Evolutionary conservation across 2,113 vertebrate species (phyloP), one percentile per base, ranked within the genome.

Genomic region (Hipposideros armiger): DNA sequence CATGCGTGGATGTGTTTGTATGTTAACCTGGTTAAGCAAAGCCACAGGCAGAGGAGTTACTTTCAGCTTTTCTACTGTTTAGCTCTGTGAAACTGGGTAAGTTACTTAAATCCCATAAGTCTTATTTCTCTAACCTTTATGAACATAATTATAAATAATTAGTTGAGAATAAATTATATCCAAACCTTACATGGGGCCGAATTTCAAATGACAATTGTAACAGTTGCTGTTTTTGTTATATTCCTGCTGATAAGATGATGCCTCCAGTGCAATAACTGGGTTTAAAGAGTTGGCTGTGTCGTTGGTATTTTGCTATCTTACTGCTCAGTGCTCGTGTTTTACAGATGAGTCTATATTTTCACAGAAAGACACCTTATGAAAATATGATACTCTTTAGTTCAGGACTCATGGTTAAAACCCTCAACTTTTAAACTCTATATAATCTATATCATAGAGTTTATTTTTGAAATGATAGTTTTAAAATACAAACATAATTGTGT

Each of bases 1-100:
- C 40, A 4, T 16, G 1, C 7, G 1, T 15, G 14, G 11, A 5
- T 69, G 3, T 54, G 4, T 77, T 66, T n/a, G 0, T 47, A 15
- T 45, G 15, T 24, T 83, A 36, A 42, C 11, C 11, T 32, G 20
- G 9, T 30, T 13, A 26, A 32, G 7, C 14, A n/a, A 8, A 50
- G 26, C 7, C 66, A 62, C 7, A 56, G 42, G 5, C 47, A 0
- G 1, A 72, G 5, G 17, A 72, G 17, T 73, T 80, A 36, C 67
- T 73, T 45, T 2, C 45, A 40, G 10, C 7, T 56, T 28, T 56
- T 69, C 45, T 72, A 36, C 30, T 3, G 30, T 5, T 19, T 67
- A 60, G n/a, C 19, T 73, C 77, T 80, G 67, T 47, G 67, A 80
- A 70, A 17, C 69, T 86, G 42, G 4, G 30, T 88, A 78, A 78